These are phyloP conservation scores for Cloeon dipterum DNA, from an alignment of 2,888 invertebrate species.

Conservation along the genomic window DNA sequence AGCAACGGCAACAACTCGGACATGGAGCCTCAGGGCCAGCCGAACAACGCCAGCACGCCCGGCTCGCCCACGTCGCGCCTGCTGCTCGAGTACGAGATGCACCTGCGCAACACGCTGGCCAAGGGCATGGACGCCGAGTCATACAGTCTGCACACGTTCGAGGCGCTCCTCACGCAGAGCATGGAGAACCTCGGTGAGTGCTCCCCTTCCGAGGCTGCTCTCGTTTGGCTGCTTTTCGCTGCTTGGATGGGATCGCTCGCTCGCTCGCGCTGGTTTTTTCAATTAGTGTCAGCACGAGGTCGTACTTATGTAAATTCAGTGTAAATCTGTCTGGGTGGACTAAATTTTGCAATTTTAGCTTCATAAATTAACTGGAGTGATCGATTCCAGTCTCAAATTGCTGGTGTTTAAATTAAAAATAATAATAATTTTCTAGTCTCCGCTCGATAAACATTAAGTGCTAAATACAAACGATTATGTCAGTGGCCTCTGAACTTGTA, in stretches of 20 bases:
- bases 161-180: constrained; percentile 76
- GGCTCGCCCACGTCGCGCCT: constrained; percentile 63
- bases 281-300: no score
- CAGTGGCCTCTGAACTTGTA: no score
- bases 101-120: constrained; percentile 72
- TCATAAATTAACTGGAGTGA: no score
- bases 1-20: constrained; percentile 84
- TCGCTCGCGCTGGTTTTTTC: neutral
- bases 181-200: constrained; percentile 77
- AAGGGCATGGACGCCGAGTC: constrained; percentile 92
- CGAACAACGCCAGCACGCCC: constrained; percentile 25
- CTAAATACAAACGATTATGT: no score
- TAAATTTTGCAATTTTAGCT: no score
- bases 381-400: no score
- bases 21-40: constrained; percentile 38
- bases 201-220: no score
- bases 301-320: no score
- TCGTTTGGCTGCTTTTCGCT: neutral
- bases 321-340: no score
- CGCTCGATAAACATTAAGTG: no score
- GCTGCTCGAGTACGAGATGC: constrained; percentile 82
- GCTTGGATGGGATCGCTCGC: neutral
- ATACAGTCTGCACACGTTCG: constrained; percentile 82
- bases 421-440: no score
- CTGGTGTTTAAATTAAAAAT: no score